Evolutionary conservation across 1,140 invertebrate genomes (phyloP).

Genomic region (Conopomorpha cramerella): DNA sequence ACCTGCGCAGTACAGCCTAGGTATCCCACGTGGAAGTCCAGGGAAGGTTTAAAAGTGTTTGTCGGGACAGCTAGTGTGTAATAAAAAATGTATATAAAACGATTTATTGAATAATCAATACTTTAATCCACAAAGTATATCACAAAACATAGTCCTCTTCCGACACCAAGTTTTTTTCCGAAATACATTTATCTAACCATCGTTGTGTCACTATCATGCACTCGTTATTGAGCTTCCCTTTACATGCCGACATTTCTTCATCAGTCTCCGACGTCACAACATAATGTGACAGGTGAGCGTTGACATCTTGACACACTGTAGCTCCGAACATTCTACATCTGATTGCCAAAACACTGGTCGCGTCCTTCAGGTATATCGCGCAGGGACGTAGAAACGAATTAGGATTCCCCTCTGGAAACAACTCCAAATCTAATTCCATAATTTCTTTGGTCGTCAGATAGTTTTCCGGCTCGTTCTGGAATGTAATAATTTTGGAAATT

Average conservation of each 20-base stretch:
- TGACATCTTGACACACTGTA: constrained; percentile 8
- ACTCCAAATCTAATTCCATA: constrained; percentile 19
- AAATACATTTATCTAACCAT: constrained; percentile 29
- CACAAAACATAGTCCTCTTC: constrained; percentile 4
- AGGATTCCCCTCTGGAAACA: constrained; percentile 23
- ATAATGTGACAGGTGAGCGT: constrained; percentile 16
- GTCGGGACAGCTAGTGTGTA: no score
- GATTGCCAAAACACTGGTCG: constrained; percentile 6
- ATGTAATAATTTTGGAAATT: no score
- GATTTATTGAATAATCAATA: background rate
- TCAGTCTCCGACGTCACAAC: constrained; percentile 12
- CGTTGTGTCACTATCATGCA: constrained; percentile 18
- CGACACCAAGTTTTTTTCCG: constrained; percentile 8
- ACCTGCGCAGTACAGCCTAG: no score
- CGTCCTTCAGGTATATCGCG: no score
- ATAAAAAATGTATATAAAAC: no score
- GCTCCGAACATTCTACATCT: constrained; percentile 27
- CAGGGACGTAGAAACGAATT: constrained; percentile 30
- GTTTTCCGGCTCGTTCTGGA: constrained; percentile 22
- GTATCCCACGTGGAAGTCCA: no score
- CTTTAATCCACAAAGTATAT: background rate
- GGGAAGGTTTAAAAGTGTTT: no score
- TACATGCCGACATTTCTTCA: constrained; percentile 9
- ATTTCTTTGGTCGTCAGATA: constrained; percentile 30
- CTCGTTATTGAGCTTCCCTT: constrained; percentile 5